phyloP scores from a whole-genome alignment of 2,113 vertebrate genomes.

The Brachyhypopomus occidentalis region DNA sequence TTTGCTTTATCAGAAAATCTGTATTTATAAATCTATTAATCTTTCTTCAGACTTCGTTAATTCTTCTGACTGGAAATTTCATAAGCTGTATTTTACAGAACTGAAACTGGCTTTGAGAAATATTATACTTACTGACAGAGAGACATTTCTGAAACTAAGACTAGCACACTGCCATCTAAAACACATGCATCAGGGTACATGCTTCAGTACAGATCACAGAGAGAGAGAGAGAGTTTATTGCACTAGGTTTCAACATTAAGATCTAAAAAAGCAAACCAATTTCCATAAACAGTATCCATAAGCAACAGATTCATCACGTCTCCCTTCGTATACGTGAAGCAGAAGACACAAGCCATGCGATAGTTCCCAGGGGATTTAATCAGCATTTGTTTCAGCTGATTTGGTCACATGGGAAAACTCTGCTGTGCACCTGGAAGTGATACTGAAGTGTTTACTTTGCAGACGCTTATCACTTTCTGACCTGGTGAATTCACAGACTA shows the following conservation, averaged over 20 bases:
- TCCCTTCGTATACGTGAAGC: not conserved
- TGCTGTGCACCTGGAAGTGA: constrained; percentile 20
- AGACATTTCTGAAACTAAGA: not conserved
- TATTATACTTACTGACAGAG: not conserved
- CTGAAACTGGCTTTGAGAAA: too few species aligned
- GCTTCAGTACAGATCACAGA: too few species aligned
- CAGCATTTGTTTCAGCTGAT: constrained; percentile 32
- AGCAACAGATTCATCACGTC: not conserved
- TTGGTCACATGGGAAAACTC: constrained; percentile 36
- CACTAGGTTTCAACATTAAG: constrained; percentile 7
- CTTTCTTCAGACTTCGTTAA: too few species aligned
- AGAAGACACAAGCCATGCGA: constrained; percentile 25
- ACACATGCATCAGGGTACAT: too few species aligned
- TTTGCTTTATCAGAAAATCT: not conserved
- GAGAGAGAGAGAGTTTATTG: not conserved
- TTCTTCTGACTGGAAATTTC: too few species aligned
- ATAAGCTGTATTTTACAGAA: too few species aligned
- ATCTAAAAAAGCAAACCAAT: not conserved
- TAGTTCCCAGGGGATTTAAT: constrained; percentile 43
- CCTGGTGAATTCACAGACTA: not conserved
- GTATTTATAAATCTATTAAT: too few species aligned
- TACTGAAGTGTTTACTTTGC: constrained; percentile 26
- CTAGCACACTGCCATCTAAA: not conserved
- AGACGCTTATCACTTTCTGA: not conserved
- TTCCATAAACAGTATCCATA: not conserved